Base-by-base conservation (phyloP, 1,140 invertebrate genomes). In the Drosophila varians region DNA sequence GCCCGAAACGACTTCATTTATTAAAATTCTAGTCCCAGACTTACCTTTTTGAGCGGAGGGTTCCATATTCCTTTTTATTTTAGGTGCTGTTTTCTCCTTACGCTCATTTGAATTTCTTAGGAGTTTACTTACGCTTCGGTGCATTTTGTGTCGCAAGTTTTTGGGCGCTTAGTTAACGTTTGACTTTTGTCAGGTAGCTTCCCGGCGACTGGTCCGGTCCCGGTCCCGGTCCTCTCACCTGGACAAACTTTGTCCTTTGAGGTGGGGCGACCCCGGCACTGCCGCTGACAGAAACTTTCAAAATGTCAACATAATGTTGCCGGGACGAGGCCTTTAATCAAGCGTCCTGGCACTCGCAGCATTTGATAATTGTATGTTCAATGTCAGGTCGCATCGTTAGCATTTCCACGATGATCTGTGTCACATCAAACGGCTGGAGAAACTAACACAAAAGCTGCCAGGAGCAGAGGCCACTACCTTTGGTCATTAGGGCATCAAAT, bases 71-170 rank as follows among this genome's bases (percentile, higher is more conserved):
- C 28, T 47, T 46, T 65, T 58, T 66, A 16, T 64, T 62, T 62
- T 46, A 31, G 23, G 31, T 61, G 45, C 66, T 48, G 64, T 54
- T 74, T 34, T 31, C 42, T 26, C 16, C 79, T 80, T 77, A 86
- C 80, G 80, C 69, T 84, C 80, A 86, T 86, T 86, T 86, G 82
- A 86, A 86, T 86, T 86, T 87, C 82, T 80, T 86, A 62, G 82
- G 73, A 86, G 58, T 86, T 86, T 86, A 80, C 76, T 80, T 74
- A 86, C 83, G 80, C 72, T 74, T 86, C 66, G 64, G 19, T 66
- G 80, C 72, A 87, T 79, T 86, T 86, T 86, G 62, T 80, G 80
- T 74, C 69, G 71, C 66, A 86, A 87, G 80, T 86, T 87, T 76
- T 86, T 77, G 68, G 82, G 83, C 80, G 80, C 80, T 86, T 86